phyloP scores from a whole-genome alignment of 2,888 invertebrate genomes.

The Junonia oenone region DNA sequence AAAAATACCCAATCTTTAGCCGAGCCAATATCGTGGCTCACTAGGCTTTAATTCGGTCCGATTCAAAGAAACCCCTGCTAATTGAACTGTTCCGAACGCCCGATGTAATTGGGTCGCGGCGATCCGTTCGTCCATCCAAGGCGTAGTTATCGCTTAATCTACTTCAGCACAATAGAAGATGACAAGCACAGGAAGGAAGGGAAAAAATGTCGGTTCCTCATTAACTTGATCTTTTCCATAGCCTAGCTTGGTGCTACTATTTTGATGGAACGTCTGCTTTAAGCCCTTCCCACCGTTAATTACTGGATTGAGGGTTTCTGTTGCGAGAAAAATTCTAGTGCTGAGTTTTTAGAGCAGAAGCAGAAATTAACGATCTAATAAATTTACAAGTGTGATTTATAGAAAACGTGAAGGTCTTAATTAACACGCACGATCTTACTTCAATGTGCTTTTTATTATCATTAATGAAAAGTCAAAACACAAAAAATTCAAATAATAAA shows the following conservation, averaged over 20 bases:
- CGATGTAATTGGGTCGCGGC: conserved; percentile 30
- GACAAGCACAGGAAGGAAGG: neutral
- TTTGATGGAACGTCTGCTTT: conserved; percentile 18
- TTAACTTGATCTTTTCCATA: neutral
- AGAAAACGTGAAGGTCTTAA: neutral
- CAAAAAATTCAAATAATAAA: too few species aligned
- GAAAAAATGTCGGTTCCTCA: neutral
- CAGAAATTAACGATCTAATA: conserved; percentile 14
- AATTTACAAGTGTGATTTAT: neutral
- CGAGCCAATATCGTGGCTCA: conserved; percentile 14
- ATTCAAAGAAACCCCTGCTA: conserved; percentile 29
- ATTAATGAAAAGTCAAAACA: neutral
- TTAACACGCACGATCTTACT: neutral
- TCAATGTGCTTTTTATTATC: neutral
- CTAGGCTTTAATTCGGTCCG: conserved; percentile 19
- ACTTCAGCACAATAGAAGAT: neutral
- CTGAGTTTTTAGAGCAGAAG: conserved; percentile 13
- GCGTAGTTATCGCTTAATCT: neutral
- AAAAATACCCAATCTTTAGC: conserved; percentile 2
- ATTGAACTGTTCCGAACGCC: conserved; percentile 34
- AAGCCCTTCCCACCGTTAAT: conserved; percentile 19
- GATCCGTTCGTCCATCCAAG: neutral
- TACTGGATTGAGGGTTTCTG: conserved; percentile 29
- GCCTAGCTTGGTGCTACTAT: neutral
- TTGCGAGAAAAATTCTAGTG: conserved; percentile 14